A percentile compares a stretch with the other conserved stretches of the same genome.
Evolutionary conservation across 2,113 vertebrate species (phyloP).

Genomic region (rabbit (Oryctolagus cuniculus)): DNA sequence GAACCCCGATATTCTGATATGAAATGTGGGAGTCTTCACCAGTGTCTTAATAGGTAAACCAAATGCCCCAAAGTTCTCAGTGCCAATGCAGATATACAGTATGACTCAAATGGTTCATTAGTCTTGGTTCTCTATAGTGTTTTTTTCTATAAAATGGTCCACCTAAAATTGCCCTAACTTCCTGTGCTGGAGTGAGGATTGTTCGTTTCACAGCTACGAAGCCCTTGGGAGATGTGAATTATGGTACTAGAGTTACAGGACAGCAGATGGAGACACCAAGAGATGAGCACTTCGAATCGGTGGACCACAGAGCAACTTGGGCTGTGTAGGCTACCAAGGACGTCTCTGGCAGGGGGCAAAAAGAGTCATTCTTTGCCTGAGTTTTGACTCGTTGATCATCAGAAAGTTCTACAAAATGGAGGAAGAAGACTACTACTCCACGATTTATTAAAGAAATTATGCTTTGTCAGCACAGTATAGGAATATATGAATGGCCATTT

Average conservation of each 20-base stretch:
- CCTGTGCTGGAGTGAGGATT: not conserved
- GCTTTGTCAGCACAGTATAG: not conserved
- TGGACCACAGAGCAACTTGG: not conserved
- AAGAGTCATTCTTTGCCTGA: not conserved
- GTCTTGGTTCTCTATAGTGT: not conserved
- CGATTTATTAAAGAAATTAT: not conserved
- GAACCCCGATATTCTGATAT: no score
- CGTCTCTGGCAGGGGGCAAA: not conserved
- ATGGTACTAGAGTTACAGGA: not conserved
- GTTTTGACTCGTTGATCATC: not conserved
- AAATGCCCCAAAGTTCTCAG: not conserved
- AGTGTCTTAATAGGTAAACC: no score
- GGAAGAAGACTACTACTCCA: not conserved
- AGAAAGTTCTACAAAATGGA: not conserved
- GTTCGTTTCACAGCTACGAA: not conserved
- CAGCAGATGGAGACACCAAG: not conserved
- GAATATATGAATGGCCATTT: not conserved
- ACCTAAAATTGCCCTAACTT: not conserved
- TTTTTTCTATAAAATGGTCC: not conserved
- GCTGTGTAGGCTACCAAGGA: no score
- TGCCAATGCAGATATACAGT: not conserved
- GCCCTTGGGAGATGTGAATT: not conserved
- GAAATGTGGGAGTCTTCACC: no score
- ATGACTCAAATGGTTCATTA: not conserved
- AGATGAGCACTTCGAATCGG: not conserved